phyloP scores from a whole-genome alignment of 2,888 invertebrate species.

The Exephanes ischioxanthus region DNA sequence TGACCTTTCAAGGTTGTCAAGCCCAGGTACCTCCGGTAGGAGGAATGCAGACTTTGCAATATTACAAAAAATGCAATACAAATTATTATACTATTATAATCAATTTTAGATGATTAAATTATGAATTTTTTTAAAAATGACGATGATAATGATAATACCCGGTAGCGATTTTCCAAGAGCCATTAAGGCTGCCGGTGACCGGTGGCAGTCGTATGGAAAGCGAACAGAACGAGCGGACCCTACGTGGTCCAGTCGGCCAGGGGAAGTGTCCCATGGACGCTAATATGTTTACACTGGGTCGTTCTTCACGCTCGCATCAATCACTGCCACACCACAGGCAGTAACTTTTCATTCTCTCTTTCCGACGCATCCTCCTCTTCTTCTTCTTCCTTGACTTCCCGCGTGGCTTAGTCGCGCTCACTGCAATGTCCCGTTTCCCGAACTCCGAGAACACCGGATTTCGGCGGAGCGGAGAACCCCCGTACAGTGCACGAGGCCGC shows the following conservation, averaged over 20 bases:
- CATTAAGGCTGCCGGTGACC: constrained; percentile 77
- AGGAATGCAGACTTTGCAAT: no score
- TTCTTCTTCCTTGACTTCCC: constrained; percentile 46
- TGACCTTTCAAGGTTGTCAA: no score
- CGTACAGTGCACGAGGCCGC: constrained; percentile 27
- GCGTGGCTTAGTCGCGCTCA: constrained; percentile 22
- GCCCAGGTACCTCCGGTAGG: no score
- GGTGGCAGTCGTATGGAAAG: constrained; percentile 25
- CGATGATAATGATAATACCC: constrained; percentile 28
- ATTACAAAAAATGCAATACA: no score
- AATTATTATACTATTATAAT: no score
- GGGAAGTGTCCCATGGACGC: constrained; percentile 72
- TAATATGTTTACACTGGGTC: constrained; percentile 84
- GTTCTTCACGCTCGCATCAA: constrained; percentile 82
- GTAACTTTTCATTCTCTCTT: constrained; percentile 56
- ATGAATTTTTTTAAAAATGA: no score
- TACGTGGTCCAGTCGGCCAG: constrained; percentile 50
- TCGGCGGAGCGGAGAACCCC: constrained; percentile 23
- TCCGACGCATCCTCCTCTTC: constrained; percentile 45
- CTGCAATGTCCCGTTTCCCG: constrained; percentile 29
- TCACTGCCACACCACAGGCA: constrained; percentile 80
- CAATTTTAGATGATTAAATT: no score
- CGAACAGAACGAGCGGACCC: neutral
- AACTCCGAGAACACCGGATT: constrained; percentile 35
- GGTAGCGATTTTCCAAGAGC: constrained; percentile 72